Conservation (phyloP, 2,113 vertebrate genomes). For the Taurulus bubalis region DNA sequence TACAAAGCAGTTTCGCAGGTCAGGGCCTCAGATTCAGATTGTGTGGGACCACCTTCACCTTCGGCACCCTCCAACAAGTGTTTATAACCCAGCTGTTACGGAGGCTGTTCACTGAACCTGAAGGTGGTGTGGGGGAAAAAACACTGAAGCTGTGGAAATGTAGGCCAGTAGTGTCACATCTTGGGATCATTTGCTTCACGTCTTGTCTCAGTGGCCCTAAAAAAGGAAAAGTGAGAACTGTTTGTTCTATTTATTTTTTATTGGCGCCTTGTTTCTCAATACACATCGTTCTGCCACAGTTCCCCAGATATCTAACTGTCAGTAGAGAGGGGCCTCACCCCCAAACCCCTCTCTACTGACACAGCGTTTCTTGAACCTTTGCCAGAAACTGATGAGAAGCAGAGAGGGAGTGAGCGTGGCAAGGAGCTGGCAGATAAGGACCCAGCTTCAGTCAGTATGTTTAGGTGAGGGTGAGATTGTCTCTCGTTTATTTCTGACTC, state of each 20-base stretch:
- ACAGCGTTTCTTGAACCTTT: conserved; percentile 29
- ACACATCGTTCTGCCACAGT: conserved; percentile 4
- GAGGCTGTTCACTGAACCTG: conserved; percentile 35
- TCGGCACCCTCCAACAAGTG: conserved; percentile 11
- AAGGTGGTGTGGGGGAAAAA: conserved; percentile 30
- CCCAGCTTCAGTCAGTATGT: conserved; percentile 29
- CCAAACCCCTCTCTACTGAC: conserved; percentile 12
- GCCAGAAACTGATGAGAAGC: conserved; percentile 63
- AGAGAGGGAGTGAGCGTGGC: conserved; percentile 60
- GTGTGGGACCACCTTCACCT: conserved; percentile 2
- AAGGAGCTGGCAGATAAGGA: conserved; percentile 52
- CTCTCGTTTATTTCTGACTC: neutral
- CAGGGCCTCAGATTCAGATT: conserved; percentile 25
- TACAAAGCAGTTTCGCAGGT: conserved; percentile 16
- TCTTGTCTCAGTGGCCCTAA: neutral
- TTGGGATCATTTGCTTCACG: neutral
- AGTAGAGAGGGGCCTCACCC: neutral
- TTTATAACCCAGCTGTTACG: conserved; percentile 21
- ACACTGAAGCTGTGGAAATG: conserved; percentile 47
- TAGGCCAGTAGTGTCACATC: conserved; percentile 28
- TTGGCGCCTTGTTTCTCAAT: conserved; percentile 29
- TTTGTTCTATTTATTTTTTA: conserved; percentile 52
- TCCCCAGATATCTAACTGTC: conserved; percentile 1
- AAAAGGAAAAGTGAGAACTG: conserved; percentile 40
- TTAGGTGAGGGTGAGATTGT: neutral